Percentiles rank a stretch among this genome's conserved stretches.
Evolutionary conservation across 2,113 vertebrate genomes (phyloP).

Genomic region (Ochotona curzoniae): DNA sequence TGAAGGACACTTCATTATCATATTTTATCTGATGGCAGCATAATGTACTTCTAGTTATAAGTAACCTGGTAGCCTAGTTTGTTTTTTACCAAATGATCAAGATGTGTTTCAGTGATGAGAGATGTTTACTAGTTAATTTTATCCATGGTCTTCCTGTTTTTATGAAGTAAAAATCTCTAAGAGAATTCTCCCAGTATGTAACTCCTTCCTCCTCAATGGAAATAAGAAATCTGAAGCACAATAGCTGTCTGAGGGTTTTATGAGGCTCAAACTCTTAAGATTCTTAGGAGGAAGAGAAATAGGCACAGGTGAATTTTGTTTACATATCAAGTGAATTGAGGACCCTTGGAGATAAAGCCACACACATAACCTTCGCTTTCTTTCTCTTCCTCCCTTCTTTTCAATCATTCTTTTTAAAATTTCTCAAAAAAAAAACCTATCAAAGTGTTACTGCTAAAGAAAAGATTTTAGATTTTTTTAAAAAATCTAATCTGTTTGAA

Average conservation of each 20-base stretch:
- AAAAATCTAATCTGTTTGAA: not conserved
- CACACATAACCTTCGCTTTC: not conserved
- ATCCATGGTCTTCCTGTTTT: conserved; percentile 1
- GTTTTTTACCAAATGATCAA: not conserved
- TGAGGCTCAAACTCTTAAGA: not conserved
- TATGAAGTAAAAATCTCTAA: not conserved
- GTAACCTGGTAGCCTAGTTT: not conserved
- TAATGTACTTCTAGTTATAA: conserved; percentile 3
- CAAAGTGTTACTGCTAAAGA: conserved; percentile 43
- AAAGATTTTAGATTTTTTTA: conserved; percentile 1
- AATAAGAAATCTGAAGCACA: conserved; percentile 15
- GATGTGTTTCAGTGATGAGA: not conserved
- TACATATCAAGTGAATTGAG: conserved; percentile 30
- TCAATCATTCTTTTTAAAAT: conserved; percentile 41
- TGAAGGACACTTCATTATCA: not conserved
- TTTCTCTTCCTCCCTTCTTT: not conserved
- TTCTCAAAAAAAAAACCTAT: not conserved
- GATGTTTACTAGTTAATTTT: not conserved
- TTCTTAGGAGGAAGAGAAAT: conserved; percentile 38
- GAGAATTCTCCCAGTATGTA: not conserved
- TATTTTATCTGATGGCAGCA: not conserved
- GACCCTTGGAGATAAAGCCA: conserved; percentile 41
- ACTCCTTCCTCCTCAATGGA: not conserved
- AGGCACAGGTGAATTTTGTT: conserved; percentile 42
- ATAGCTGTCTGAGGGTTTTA: conserved; percentile 9